phyloP scores from a whole-genome alignment of 2,113 vertebrate genomes.

The Lophotis ruficrista region DNA sequence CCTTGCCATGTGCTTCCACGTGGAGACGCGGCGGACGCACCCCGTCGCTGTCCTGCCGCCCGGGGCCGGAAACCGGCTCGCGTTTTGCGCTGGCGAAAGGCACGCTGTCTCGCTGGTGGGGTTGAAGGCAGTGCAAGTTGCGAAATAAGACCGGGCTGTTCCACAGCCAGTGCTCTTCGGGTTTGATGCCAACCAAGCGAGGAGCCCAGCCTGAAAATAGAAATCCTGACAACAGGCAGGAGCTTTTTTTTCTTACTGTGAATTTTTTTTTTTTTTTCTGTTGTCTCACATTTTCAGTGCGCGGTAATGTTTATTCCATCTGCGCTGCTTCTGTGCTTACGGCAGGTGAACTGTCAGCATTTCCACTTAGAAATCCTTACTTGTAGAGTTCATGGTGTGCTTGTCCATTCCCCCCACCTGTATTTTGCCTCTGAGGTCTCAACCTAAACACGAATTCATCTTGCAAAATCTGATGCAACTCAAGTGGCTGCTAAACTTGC shows the following conservation, averaged over 20 bases:
- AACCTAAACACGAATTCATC: not conserved
- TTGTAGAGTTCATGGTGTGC: not conserved
- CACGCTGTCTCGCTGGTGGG: constrained; percentile 67
- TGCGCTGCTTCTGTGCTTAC: not conserved
- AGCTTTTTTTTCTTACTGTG: not conserved
- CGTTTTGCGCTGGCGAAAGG: constrained; percentile 53
- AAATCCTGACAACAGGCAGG: not conserved
- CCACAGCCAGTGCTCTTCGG: not conserved
- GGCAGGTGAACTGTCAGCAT: not conserved
- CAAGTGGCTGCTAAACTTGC: not conserved
- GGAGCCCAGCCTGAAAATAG: constrained; percentile 5
- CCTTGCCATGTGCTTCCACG: not conserved
- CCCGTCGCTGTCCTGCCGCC: not conserved
- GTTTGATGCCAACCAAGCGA: not conserved
- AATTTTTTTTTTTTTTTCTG: not conserved
- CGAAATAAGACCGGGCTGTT: not conserved
- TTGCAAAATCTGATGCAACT: not conserved
- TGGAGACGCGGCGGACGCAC: not conserved
- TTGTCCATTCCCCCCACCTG: not conserved
- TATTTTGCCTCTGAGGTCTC: not conserved
- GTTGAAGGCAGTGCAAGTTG: constrained; percentile 64
- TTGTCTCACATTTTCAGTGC: not conserved
- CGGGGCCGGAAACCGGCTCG: not conserved
- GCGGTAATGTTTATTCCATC: not conserved
- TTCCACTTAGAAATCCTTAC: not conserved